Evolutionary conservation across 2,113 vertebrate species (phyloP).

Genomic region (Hirundichthys speculiger): DNA sequence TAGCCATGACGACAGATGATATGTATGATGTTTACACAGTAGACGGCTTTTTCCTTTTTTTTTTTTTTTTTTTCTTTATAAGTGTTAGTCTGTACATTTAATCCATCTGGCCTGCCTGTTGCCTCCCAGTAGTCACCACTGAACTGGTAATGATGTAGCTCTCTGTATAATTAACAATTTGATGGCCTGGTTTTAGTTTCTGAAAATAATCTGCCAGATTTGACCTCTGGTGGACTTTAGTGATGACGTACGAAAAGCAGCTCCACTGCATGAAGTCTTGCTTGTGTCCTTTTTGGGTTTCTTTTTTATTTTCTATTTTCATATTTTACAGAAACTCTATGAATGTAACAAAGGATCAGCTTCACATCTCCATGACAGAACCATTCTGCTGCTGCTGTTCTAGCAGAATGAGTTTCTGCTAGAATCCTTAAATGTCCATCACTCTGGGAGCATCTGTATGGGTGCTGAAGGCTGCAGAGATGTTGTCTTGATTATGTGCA

Average conservation of each 20-base stretch:
- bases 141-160: conserved; percentile 24
- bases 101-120: neutral
- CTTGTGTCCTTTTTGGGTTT: neutral
- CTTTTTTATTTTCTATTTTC: neutral
- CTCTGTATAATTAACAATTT: conserved; percentile 56
- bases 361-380: neutral
- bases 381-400: neutral
- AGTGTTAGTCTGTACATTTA: neutral
- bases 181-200: conserved; percentile 45
- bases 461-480: conserved; percentile 49
- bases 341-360: neutral
- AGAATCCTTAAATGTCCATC: conserved; percentile 24
- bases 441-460: conserved; percentile 51
- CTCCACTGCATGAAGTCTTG: neutral
- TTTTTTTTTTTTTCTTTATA: neutral
- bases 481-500: conserved; percentile 19
- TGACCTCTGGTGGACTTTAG: conserved; percentile 23
- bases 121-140: conserved; percentile 15
- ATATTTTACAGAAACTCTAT: neutral
- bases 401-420: neutral
- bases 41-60: neutral
- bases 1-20: no score
- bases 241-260: conserved; percentile 19
- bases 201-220: conserved; percentile 32
- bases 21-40: no score